Evolutionary conservation across 2,888 invertebrate species (phyloP).

Genomic region (Nysson spinosus): DNA sequence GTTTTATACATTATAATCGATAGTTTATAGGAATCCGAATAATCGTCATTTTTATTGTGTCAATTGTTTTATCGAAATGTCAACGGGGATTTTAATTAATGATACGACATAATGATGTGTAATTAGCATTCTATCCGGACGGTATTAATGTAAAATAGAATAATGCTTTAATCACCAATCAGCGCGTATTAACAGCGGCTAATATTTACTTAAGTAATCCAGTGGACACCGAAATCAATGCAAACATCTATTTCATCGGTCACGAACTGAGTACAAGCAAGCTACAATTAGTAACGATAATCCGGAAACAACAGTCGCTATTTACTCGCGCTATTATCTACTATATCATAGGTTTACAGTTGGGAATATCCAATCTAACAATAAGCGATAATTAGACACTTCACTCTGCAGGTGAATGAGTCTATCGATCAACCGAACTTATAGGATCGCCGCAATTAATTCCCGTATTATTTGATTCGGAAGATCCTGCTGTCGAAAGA

Average conservation of each 20-base stretch:
- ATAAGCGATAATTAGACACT: constrained; percentile 54
- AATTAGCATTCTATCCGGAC: too few relatives aligned
- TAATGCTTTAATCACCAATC: constrained; percentile 33
- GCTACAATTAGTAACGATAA: constrained; percentile 50
- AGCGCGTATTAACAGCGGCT: constrained; percentile 37
- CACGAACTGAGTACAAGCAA: neutral
- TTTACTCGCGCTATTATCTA: constrained; percentile 49
- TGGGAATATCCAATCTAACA: constrained; percentile 43
- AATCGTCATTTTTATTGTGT: too few relatives aligned
- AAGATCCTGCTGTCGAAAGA: too few relatives aligned
- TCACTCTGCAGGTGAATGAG: constrained; percentile 40
- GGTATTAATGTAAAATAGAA: constrained; percentile 35
- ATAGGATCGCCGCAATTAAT: too few relatives aligned
- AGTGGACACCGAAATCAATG: constrained; percentile 15
- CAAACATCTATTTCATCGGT: constrained; percentile 28
- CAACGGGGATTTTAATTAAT: too few relatives aligned
- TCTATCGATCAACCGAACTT: constrained; percentile 36
- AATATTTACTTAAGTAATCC: constrained; percentile 37
- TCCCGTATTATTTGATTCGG: too few relatives aligned
- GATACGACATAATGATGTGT: too few relatives aligned
- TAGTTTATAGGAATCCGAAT: too few relatives aligned
- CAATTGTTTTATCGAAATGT: too few relatives aligned
- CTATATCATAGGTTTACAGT: constrained; percentile 53
- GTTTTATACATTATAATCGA: too few relatives aligned
- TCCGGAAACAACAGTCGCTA: constrained; percentile 42